Evolutionary conservation across 2,797 vertebrate species (phyloP).

Genomic region (Discoglossus pictus): DNA sequence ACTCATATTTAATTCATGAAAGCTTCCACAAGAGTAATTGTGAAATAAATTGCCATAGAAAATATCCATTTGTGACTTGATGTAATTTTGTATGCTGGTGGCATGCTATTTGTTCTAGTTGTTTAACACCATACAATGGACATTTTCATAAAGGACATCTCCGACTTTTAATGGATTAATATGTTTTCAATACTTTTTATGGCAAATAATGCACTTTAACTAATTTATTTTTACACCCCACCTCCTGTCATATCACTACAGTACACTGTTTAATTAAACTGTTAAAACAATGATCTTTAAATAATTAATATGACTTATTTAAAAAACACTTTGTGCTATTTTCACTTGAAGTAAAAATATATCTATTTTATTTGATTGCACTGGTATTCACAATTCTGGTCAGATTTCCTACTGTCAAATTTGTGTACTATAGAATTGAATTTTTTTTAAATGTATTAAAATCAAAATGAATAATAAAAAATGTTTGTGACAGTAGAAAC

Average conservation of each 20-base stretch:
- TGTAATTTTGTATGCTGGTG: conserved; percentile 84
- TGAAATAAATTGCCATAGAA: conserved; percentile 96
- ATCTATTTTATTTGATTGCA: no score
- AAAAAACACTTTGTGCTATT: no score
- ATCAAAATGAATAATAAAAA: no score
- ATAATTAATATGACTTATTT: no score
- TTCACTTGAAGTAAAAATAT: no score
- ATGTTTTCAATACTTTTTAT: conserved; percentile 41
- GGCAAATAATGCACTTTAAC: conserved; percentile 19
- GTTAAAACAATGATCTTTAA: no score
- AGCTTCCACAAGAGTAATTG: conserved; percentile 95
- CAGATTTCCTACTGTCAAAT: no score
- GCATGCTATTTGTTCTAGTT: conserved; percentile 77
- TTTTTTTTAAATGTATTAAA: no score
- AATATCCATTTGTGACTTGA: conserved; percentile 88
- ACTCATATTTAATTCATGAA: conserved; percentile 99
- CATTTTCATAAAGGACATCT: conserved; percentile 60
- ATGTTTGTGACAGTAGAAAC: no score
- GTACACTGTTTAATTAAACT: conserved; percentile 8
- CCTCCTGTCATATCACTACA: conserved; percentile 15
- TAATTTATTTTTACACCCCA: conserved; percentile 10
- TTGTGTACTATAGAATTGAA: no score
- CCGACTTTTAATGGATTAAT: conserved; percentile 44
- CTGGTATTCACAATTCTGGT: no score
- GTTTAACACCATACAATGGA: conserved; percentile 80